phyloP scores from a whole-genome alignment of 2,113 vertebrate species.

The Nothobranchius kuhntae region DNA sequence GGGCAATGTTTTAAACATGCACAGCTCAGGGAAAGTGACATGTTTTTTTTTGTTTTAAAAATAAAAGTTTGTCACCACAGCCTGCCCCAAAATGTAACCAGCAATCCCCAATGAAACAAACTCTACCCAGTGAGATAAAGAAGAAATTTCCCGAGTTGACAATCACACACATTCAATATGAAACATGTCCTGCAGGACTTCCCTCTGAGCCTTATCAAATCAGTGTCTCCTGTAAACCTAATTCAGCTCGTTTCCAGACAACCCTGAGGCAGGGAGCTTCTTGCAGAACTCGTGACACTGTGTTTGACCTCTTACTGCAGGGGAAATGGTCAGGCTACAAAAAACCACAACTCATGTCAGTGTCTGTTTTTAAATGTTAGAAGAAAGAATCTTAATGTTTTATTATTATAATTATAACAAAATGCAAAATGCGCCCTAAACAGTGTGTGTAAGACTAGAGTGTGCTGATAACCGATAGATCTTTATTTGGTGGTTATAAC shows the following conservation, averaged over 20 bases:
- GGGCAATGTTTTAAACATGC: too few relatives aligned
- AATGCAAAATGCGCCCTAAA: too few relatives aligned
- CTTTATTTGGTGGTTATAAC: too few relatives aligned
- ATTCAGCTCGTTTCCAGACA: slow-evolving; percentile 43
- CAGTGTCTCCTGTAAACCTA: slow-evolving; percentile 46
- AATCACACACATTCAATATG: slow-evolving; percentile 14
- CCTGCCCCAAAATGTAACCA: too few relatives aligned
- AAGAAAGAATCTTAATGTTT: too few relatives aligned
- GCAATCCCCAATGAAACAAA: not conserved
- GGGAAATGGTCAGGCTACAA: not conserved
- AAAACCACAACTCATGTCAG: not conserved
- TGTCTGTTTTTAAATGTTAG: too few relatives aligned
- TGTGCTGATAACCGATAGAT: slow-evolving; percentile 6
- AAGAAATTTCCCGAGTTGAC: slow-evolving; percentile 23
- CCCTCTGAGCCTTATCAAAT: slow-evolving; percentile 36
- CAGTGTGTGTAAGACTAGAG: not conserved
- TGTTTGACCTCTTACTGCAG: not conserved
- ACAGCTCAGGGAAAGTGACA: too few relatives aligned
- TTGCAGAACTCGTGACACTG: not conserved
- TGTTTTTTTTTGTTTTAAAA: too few relatives aligned
- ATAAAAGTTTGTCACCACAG: too few relatives aligned
- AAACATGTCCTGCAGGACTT: slow-evolving; percentile 9
- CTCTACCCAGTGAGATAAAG: not conserved
- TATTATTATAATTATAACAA: too few relatives aligned
- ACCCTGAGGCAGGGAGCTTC: not conserved